phyloP scores from a whole-genome alignment of 1,140 invertebrate genomes.

The Euwallacea similis region DNA sequence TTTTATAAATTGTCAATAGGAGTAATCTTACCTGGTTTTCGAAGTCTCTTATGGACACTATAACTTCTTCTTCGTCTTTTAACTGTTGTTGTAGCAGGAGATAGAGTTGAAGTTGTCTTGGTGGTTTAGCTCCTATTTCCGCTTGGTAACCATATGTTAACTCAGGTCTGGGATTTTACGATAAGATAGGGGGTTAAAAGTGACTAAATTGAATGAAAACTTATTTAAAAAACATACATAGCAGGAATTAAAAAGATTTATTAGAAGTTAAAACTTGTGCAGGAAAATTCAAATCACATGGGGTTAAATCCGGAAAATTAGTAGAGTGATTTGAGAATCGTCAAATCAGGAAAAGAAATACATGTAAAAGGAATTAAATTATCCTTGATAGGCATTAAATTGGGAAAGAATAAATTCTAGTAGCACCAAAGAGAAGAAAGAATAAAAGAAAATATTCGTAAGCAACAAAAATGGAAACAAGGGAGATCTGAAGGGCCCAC shows the following conservation, averaged over 20 bases:
- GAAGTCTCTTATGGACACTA: conserved; percentile 55
- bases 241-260: neutral
- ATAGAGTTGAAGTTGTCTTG: conserved; percentile 66
- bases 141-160: conserved; percentile 65
- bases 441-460: no score
- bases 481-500: no score
- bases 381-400: no score
- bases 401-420: no score
- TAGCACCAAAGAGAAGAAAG: no score
- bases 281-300: no score
- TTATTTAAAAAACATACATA: neutral
- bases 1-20: conserved; percentile 2
- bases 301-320: no score
- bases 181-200: conserved; percentile 48
- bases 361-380: no score
- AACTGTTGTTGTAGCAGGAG: conserved; percentile 57
- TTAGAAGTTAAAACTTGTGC: no score
- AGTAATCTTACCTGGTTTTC: conserved; percentile 54
- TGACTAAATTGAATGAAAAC: conserved; percentile 7
- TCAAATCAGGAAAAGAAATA: no score
- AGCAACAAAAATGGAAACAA: no score
- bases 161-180: conserved; percentile 50
- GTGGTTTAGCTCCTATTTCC: conserved; percentile 62
- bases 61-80: conserved; percentile 55
- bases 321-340: no score